A percentile compares a stretch with the other conserved stretches of the same genome.
These are phyloP conservation scores for Adelognathus sp. DNA, from an alignment of 2,888 invertebrate species.

Conservation along the genomic window DNA sequence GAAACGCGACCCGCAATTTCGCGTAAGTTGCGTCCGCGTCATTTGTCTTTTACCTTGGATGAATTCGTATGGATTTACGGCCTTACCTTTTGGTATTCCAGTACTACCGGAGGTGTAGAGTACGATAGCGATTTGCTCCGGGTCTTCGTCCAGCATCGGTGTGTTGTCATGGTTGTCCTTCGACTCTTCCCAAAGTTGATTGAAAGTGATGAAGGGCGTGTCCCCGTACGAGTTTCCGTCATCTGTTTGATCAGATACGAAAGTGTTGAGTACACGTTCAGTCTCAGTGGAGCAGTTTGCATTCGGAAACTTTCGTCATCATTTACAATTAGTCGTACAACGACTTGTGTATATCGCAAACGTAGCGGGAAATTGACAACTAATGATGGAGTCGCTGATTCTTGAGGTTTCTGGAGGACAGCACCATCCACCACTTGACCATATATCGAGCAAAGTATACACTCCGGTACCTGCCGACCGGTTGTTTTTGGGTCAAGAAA, in stretches of 20 bases:
- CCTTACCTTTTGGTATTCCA: conserved; percentile 90
- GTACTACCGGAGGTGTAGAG: conserved; percentile 95
- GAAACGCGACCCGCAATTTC: too few relatives aligned
- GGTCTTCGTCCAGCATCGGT: conserved; percentile 80
- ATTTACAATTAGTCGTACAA: neutral
- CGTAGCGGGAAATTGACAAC: too few relatives aligned
- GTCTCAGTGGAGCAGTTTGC: neutral
- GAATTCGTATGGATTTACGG: neutral
- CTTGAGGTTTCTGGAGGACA: too few relatives aligned
- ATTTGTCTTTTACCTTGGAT: neutral
- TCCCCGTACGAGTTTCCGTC: conserved; percentile 69
- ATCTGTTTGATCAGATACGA: conserved; percentile 51
- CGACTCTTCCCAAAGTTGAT: conserved; percentile 82
- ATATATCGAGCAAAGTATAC: too few relatives aligned
- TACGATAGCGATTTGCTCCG: conserved; percentile 85
- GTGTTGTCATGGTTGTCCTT: conserved; percentile 79
- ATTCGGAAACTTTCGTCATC: neutral
- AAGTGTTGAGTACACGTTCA: too few relatives aligned
- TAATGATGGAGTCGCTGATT: too few relatives aligned
- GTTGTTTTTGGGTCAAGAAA: too few relatives aligned
- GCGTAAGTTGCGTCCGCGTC: neutral
- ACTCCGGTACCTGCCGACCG: too few relatives aligned
- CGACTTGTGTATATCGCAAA: too few relatives aligned
- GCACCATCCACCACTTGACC: too few relatives aligned
- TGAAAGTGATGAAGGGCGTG: conserved; percentile 79